phyloP scores from a whole-genome alignment of 2,113 vertebrate species.

The Isichthys henryi region DNA sequence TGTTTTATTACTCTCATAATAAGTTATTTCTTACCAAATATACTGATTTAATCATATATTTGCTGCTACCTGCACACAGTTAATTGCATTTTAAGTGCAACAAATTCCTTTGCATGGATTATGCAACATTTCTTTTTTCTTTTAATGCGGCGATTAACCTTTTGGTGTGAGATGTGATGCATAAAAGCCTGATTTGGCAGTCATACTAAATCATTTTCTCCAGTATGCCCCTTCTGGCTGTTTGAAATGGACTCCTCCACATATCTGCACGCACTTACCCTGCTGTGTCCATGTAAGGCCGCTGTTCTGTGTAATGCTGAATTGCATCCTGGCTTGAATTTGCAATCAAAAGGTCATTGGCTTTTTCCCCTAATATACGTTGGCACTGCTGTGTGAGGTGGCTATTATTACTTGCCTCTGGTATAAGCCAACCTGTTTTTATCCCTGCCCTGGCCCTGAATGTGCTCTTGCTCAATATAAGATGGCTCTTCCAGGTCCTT shows the following conservation, averaged over 20 bases:
- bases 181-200: background rate
- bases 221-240: background rate
- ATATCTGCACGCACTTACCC: background rate
- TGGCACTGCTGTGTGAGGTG: background rate
- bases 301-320: background rate
- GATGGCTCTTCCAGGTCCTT: background rate
- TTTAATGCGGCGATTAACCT: background rate
- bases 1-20: background rate
- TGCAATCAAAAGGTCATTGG: background rate
- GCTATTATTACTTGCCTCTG: background rate
- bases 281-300: background rate
- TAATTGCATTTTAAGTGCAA: conserved; percentile 8
- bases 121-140: background rate
- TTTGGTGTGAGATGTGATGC: background rate
- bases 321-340: background rate
- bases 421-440: background rate
- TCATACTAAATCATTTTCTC: background rate
- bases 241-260: background rate
- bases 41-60: background rate
- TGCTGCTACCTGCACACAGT: background rate
- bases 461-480: background rate
- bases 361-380: background rate
- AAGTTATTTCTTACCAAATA: background rate
- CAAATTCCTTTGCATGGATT: background rate
- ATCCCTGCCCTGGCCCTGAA: background rate